These are phyloP conservation scores for Sebastes nivosus DNA, from an alignment of 2,797 vertebrate genomes.

Conservation along the genomic window DNA sequence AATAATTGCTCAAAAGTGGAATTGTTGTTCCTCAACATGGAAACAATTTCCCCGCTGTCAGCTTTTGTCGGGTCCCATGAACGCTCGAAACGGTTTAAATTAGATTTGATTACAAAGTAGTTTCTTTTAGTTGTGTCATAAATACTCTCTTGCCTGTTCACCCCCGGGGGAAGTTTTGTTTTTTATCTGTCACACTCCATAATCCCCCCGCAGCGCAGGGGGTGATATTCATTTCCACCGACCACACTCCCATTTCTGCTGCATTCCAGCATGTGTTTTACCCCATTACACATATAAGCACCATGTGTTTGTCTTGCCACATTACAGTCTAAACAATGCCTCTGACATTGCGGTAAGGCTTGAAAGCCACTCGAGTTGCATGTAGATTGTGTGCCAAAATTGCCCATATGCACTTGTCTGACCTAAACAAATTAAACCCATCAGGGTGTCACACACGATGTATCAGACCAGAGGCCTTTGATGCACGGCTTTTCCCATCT, in stretches of 20 bases:
- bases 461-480: neutral
- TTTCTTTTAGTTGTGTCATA: constrained; percentile 53
- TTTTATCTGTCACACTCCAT: constrained; percentile 41
- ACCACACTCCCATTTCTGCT: constrained; percentile 35
- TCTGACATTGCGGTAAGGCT: constrained; percentile 44
- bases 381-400: constrained; percentile 2
- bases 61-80: constrained; percentile 51
- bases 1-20: constrained; percentile 58
- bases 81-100: constrained; percentile 62
- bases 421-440: constrained; percentile 52
- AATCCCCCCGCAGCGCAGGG: constrained; percentile 31
- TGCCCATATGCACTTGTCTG: constrained; percentile 36
- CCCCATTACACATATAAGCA: constrained; percentile 51
- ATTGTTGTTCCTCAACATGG: constrained; percentile 62
- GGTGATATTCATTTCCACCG: constrained; percentile 21
- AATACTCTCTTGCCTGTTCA: constrained; percentile 33
- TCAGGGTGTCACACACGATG: constrained; percentile 15
- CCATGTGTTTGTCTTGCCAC: constrained; percentile 65
- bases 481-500: constrained; percentile 3
- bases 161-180: constrained; percentile 19
- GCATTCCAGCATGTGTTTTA: constrained; percentile 50
- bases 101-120: constrained; percentile 69
- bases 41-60: constrained; percentile 72
- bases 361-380: constrained; percentile 37
- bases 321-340: constrained; percentile 56